Evolutionary conservation across 2,113 vertebrate species (phyloP).

Genomic region (Callionymus lyra): DNA sequence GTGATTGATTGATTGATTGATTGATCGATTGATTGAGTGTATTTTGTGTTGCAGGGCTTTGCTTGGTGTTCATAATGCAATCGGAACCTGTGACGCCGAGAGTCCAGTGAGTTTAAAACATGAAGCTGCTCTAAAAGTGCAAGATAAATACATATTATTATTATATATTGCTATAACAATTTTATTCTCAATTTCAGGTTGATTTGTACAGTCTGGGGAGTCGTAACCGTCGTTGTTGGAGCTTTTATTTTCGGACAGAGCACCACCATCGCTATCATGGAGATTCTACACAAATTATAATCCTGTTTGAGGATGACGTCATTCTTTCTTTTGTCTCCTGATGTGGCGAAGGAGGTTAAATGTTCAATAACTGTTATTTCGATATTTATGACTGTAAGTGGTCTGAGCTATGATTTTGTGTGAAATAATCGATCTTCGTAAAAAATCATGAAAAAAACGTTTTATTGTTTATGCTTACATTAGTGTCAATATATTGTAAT

Average conservation of each 20-base stretch:
- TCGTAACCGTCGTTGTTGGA: conserved; percentile 70
- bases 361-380: too few relatives aligned
- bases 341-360: too few relatives aligned
- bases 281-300: conserved; percentile 61
- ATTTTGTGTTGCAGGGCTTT: conserved; percentile 72
- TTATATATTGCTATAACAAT: not conserved
- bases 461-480: too few relatives aligned
- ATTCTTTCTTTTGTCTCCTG: too few relatives aligned
- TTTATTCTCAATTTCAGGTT: conserved; percentile 51
- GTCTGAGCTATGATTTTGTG: too few relatives aligned
- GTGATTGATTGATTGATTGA: too few relatives aligned
- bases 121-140: too few relatives aligned
- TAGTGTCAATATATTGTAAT: too few relatives aligned
- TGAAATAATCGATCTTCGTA: too few relatives aligned
- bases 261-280: conserved; percentile 71
- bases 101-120: conserved; percentile 66
- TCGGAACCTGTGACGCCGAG: conserved; percentile 48
- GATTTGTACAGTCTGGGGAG: conserved; percentile 73
- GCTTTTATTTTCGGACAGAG: conserved; percentile 86
- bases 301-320: too few relatives aligned
- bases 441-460: too few relatives aligned
- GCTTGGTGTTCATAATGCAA: conserved; percentile 76
- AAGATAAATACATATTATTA: not conserved
- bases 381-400: too few relatives aligned
- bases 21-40: conserved; percentile 1